Percentiles rank a stretch among this genome's conserved stretches.
phyloP scores from a whole-genome alignment of 2,888 invertebrate genomes.

The Amblyjoppa fuscipennis region DNA sequence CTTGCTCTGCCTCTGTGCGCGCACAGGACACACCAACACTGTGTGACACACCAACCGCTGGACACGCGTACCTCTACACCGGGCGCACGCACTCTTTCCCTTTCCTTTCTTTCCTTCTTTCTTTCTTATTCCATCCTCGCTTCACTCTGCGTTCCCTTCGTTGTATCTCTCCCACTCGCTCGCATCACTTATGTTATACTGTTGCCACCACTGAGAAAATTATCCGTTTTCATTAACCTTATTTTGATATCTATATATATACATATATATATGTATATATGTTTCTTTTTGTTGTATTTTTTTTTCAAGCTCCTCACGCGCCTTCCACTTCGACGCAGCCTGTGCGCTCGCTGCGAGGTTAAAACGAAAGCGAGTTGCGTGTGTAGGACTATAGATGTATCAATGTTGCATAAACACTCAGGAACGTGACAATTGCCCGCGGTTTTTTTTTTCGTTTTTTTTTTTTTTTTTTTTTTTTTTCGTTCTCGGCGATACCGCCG shows the following conservation, averaged over 20 bases:
- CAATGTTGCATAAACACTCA: constrained; percentile 37
- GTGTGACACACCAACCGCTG: constrained; percentile 56
- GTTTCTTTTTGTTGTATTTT: not conserved
- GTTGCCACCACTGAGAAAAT: constrained; percentile 6
- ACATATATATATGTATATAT: not conserved
- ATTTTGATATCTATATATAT: not conserved
- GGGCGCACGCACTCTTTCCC: constrained; percentile 69
- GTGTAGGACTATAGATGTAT: constrained; percentile 22
- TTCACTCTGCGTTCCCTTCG: constrained; percentile 42
- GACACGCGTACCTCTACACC: constrained; percentile 65
- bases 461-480: not conserved
- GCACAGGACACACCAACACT: constrained; percentile 63
- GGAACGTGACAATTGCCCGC: constrained; percentile 49
- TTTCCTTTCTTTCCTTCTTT: constrained; percentile 58
- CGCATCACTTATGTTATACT: constrained; percentile 4
- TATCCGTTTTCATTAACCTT: not conserved
- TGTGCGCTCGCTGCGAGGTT: constrained; percentile 36
- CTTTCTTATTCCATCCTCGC: constrained; percentile 57
- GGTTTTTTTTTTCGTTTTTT: constrained; percentile 31
- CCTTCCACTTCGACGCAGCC: constrained; percentile 3
- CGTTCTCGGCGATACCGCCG: constrained; percentile 13
- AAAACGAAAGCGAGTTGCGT: constrained; percentile 58
- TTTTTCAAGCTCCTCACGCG: constrained; percentile 6
- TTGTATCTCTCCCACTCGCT: constrained; percentile 43
- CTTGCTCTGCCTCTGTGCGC: constrained; percentile 23